Evolutionary conservation across 2,113 vertebrate species (phyloP).

Genomic region (Burhinus oedicnemus): DNA sequence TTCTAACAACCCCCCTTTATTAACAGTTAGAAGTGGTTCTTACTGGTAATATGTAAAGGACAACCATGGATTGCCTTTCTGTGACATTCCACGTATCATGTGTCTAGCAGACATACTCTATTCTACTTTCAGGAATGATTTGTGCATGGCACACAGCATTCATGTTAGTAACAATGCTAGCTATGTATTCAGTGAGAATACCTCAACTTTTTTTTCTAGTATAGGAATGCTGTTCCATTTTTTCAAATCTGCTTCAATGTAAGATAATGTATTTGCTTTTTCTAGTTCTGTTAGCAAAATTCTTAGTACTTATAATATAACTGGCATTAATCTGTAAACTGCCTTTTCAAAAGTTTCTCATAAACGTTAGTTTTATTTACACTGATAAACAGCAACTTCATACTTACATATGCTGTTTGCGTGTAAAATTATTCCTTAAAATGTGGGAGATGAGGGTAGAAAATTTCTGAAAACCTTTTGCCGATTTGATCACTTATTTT

Average conservation of each 20-base stretch:
- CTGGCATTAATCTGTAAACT: neutral
- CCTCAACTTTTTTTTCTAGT: neutral
- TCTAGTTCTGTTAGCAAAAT: neutral
- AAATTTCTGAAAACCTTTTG: neutral
- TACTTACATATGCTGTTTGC: neutral
- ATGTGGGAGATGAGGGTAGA: neutral
- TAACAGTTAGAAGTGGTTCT: neutral
- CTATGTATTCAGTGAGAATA: neutral
- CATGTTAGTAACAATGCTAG: neutral
- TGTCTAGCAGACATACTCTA: neutral
- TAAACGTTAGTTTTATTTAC: neutral
- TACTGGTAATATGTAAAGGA: neutral
- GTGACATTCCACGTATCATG: neutral
- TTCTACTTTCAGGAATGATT: neutral
- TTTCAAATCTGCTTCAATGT: neutral
- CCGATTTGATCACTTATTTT: neutral
- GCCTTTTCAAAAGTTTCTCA: neutral
- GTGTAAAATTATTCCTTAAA: neutral
- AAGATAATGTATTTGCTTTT: neutral
- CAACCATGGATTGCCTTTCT: neutral
- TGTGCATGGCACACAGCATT: neutral
- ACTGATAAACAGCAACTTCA: neutral
- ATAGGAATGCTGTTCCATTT: neutral
- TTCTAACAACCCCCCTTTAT: neutral
- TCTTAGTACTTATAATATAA: neutral